phyloP scores from a whole-genome alignment of 2,888 invertebrate species.

The Pilophorus perplexus region DNA sequence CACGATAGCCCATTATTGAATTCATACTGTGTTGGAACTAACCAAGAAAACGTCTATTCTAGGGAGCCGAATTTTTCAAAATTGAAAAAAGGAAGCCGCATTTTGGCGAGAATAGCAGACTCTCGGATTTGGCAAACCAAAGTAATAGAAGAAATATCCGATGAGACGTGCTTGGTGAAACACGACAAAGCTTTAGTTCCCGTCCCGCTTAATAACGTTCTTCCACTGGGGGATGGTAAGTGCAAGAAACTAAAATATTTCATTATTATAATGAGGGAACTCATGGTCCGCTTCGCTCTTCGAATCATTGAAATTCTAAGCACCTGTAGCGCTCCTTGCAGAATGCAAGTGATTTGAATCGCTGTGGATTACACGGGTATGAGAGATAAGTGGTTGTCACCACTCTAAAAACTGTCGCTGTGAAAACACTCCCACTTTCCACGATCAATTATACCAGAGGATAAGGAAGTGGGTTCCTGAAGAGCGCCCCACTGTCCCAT shows the following conservation, averaged over 20 bases:
- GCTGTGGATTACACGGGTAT: too few relatives aligned
- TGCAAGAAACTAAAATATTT: neutral
- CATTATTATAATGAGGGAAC: neutral
- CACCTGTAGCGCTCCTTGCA: too few relatives aligned
- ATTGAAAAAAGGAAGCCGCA: constrained; percentile 65
- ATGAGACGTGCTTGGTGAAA: constrained; percentile 55
- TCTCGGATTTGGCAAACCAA: constrained; percentile 47
- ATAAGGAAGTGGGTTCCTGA: too few relatives aligned
- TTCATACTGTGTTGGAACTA: too few relatives aligned
- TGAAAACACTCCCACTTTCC: too few relatives aligned
- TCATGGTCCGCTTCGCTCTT: neutral
- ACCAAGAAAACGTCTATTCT: too few relatives aligned
- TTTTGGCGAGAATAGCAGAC: constrained; percentile 66
- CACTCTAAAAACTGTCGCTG: too few relatives aligned
- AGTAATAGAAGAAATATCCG: constrained; percentile 50
- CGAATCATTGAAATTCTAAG: neutral
- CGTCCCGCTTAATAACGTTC: constrained; percentile 57
- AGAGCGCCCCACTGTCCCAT: too few relatives aligned
- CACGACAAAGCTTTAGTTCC: constrained; percentile 54
- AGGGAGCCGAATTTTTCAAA: constrained; percentile 70
- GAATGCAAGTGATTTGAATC: too few relatives aligned
- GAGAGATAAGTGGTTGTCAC: too few relatives aligned
- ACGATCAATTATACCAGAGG: too few relatives aligned
- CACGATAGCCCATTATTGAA: too few relatives aligned
- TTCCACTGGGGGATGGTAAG: constrained; percentile 55